Conservation (phyloP, 1,140 invertebrate species). For the Acromyrmex charruanus region DNA sequence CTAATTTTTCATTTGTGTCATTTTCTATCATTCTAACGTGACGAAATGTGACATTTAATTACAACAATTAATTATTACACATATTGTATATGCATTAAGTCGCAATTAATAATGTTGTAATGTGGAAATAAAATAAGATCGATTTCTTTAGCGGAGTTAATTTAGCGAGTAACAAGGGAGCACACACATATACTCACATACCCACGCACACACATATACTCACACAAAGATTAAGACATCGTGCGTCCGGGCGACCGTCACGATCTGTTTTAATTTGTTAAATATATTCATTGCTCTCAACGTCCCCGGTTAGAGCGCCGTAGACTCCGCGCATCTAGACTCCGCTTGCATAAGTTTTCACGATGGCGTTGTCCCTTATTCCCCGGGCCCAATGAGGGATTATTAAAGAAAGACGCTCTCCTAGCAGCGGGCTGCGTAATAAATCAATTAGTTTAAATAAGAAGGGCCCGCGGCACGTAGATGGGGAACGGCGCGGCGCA, state of each 20-base stretch:
- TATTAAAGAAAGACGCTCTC: constrained; percentile 61
- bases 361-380: constrained; percentile 41
- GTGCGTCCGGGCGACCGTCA: constrained; percentile 25
- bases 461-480: constrained; percentile 10
- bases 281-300: constrained; percentile 34
- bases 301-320: background rate
- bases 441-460: constrained; percentile 68
- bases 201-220: too few relatives aligned
- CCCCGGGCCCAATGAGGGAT: constrained; percentile 49
- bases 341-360: constrained; percentile 44
- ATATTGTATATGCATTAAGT: background rate
- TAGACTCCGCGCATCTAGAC: background rate
- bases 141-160: constrained; percentile 21
- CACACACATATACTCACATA: background rate
- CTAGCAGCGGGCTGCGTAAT: constrained; percentile 33
- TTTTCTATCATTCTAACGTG: too few relatives aligned
- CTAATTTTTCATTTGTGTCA: too few relatives aligned
- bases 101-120: too few relatives aligned
- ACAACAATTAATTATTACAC: background rate
- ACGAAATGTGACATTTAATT: background rate
- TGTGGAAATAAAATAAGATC: background rate
- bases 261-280: constrained; percentile 59
- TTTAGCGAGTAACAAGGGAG: background rate
- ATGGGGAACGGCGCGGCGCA: background rate
- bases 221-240: background rate